phyloP scores from a whole-genome alignment of 2,888 invertebrate genomes.

The Steinernema carpocapsae region DNA sequence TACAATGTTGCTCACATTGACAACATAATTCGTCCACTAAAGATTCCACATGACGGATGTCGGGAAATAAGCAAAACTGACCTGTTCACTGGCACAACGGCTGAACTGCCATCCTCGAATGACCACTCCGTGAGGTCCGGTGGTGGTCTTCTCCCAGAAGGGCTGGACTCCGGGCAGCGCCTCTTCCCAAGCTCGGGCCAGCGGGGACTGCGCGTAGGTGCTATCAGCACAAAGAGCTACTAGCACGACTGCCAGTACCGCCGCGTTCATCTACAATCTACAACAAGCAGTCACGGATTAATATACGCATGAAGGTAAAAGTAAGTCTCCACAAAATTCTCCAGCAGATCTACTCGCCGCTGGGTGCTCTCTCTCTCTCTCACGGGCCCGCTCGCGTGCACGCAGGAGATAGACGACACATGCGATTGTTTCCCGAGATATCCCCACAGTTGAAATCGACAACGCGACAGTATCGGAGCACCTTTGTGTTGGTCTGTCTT shows the following conservation, averaged over 20 bases:
- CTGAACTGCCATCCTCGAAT: constrained; percentile 69
- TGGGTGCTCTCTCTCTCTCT: too few species aligned
- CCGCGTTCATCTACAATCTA: constrained; percentile 15
- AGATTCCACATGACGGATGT: constrained; percentile 37
- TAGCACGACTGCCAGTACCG: not conserved
- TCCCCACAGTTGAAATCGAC: not conserved
- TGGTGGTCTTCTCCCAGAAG: constrained; percentile 68
- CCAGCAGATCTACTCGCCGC: too few species aligned
- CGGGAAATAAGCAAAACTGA: constrained; percentile 18
- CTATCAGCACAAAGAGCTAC: not conserved
- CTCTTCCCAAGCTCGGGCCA: constrained; percentile 66
- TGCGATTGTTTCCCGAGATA: constrained; percentile 7
- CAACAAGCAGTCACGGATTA: not conserved
- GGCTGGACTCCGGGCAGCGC: constrained; percentile 67
- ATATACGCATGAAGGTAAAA: too few species aligned
- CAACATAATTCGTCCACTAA: constrained; percentile 69
- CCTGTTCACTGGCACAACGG: constrained; percentile 68
- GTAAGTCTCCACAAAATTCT: too few species aligned
- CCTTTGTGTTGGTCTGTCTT: constrained; percentile 30
- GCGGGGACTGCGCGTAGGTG: constrained; percentile 48
- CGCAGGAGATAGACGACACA: not conserved
- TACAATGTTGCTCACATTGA: constrained; percentile 68
- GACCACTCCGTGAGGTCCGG: constrained; percentile 67
- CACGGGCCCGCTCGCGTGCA: too few species aligned
- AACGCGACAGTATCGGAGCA: constrained; percentile 28